A percentile compares a stretch with the other conserved stretches of the same genome.
Conservation (phyloP, 2,797 vertebrate species). For the Limosa lapponica region DNA sequence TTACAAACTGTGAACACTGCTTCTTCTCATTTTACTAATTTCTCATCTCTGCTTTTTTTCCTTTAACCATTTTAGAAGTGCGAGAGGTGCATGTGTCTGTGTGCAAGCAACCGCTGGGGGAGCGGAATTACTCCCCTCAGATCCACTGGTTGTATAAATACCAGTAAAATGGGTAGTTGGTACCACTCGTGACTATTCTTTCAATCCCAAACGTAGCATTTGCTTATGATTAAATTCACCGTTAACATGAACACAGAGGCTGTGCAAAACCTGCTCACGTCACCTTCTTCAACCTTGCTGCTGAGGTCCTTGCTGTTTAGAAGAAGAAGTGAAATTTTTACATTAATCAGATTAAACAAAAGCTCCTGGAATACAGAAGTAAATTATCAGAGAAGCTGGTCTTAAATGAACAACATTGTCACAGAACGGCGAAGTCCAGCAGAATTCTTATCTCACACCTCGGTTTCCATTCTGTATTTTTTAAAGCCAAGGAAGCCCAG, state of each 20-base stretch:
- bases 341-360: not conserved
- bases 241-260: rapidly evolving
- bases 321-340: not conserved
- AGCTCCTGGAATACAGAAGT: not conserved
- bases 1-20: rapidly evolving
- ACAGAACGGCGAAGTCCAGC: not conserved
- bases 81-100: rapidly evolving
- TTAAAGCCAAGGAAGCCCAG: not conserved
- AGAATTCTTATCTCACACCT: not conserved
- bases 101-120: rapidly evolving
- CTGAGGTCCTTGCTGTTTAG: not conserved
- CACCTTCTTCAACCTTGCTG: not conserved
- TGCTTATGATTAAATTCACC: not conserved
- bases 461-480: not conserved
- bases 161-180: rapidly evolving
- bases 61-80: rapidly evolving
- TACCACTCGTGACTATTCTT: not conserved
- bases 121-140: rapidly evolving
- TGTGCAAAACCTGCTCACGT: not conserved
- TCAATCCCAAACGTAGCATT: not conserved
- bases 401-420: not conserved
- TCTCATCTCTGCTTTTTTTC: not conserved
- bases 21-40: not conserved
- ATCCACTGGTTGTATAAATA: not conserved
- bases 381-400: rapidly evolving